Conservation (phyloP, 2,888 invertebrate species). For the Lamellibrachia satsuma region DNA sequence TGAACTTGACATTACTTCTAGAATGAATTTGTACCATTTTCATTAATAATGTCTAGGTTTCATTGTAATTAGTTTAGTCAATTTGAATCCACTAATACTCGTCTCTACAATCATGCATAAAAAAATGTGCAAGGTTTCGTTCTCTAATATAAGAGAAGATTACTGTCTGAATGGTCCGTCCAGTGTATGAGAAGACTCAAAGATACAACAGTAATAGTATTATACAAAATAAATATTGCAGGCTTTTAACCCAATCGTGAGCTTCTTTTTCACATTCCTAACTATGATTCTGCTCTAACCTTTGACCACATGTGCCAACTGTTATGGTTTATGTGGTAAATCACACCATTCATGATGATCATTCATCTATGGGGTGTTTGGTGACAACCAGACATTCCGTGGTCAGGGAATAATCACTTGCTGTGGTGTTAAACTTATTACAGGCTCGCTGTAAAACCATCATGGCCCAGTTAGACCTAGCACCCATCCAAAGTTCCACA, state of each 20-base stretch:
- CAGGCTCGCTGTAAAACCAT: not conserved
- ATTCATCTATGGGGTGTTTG: not conserved
- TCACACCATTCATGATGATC: not conserved
- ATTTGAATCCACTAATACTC: not conserved
- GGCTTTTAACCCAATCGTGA: no score
- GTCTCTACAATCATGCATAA: no score
- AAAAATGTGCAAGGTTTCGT: not conserved
- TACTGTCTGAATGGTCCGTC: no score
- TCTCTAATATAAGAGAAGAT: not conserved
- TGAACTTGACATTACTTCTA: slow-evolving; percentile 3
- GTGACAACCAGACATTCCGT: not conserved
- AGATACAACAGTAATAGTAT: no score
- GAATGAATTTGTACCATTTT: not conserved
- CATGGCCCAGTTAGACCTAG: not conserved
- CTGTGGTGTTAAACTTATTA: not conserved
- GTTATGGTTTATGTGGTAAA: not conserved
- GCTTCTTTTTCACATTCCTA: no score
- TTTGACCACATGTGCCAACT: no score
- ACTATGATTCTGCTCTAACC: no score
- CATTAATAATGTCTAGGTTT: not conserved
- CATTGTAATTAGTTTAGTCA: not conserved
- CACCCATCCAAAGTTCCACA: not conserved
- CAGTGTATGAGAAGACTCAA: no score
- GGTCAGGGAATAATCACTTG: not conserved
- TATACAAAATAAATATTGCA: no score